Conservation (phyloP, 2,888 invertebrate genomes). For the Glyphotaelius pellucidus region DNA sequence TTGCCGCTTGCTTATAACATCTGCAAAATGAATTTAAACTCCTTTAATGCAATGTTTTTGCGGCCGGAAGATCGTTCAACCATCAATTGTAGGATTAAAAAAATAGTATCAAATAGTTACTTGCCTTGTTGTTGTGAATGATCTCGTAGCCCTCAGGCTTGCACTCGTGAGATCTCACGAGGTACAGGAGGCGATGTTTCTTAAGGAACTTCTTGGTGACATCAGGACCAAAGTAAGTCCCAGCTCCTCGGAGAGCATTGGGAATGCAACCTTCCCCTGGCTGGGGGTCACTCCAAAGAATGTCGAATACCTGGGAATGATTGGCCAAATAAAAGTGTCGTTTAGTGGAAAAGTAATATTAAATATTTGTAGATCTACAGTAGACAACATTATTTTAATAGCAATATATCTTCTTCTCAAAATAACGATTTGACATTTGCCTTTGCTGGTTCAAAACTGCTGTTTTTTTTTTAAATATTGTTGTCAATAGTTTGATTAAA, state of each 20-base stretch:
- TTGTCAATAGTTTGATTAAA: too few species aligned
- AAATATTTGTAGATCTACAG: too few species aligned
- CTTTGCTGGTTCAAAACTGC: too few species aligned
- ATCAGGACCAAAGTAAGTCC: conserved; percentile 95
- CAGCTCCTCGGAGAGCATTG: conserved; percentile 91
- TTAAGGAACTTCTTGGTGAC: conserved; percentile 87
- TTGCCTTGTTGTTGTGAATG: conserved; percentile 87
- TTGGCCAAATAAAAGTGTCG: background rate
- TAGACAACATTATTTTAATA: too few species aligned
- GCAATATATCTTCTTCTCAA: too few species aligned
- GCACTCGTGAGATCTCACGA: conserved; percentile 95
- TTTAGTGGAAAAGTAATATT: too few species aligned
- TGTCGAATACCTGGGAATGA: conserved; percentile 88
- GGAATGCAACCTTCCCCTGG: conserved; percentile 87
- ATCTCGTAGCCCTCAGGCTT: conserved; percentile 95
- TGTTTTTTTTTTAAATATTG: too few species aligned
- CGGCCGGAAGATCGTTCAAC: background rate
- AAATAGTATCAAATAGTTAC: background rate
- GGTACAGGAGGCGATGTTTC: conserved; percentile 85
- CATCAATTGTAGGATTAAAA: background rate
- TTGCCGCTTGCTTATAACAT: too few species aligned
- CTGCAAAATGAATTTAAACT: too few species aligned
- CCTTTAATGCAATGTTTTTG: too few species aligned
- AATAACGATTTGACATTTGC: too few species aligned
- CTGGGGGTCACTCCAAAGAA: conserved; percentile 96